These are phyloP conservation scores for Isurus oxyrinchus DNA, from an alignment of 2,113 vertebrate species.

Conservation along the genomic window DNA sequence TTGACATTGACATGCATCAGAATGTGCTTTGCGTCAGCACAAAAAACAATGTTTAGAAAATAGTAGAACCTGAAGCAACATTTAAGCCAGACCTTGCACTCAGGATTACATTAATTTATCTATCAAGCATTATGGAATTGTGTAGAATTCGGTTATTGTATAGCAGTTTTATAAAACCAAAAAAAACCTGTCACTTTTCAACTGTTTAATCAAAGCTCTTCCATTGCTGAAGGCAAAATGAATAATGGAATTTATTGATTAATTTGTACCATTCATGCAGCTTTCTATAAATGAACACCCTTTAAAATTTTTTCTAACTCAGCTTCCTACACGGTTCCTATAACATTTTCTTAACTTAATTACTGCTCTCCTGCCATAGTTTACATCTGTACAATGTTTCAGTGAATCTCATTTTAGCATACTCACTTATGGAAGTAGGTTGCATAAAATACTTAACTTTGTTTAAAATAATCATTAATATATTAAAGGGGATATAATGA, in stretches of 20 bases:
- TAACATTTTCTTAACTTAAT: slow-evolving; percentile 26
- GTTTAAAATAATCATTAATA: neutral
- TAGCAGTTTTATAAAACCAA: neutral
- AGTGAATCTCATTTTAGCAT: neutral
- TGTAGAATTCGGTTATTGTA: neutral
- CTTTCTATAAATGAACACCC: neutral
- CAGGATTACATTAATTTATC: neutral
- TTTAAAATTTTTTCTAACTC: neutral
- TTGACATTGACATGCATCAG: neutral
- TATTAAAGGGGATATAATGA: neutral
- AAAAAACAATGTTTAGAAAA: neutral
- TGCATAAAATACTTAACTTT: neutral
- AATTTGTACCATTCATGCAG: neutral
- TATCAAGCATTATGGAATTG: neutral
- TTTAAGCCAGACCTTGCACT: neutral
- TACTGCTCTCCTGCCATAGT: too few relatives aligned
- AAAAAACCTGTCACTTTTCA: neutral
- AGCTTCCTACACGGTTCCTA: neutral
- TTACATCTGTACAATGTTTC: neutral
- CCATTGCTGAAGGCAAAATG: slow-evolving; percentile 4
- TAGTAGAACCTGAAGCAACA: neutral
- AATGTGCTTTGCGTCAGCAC: neutral
- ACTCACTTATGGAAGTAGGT: neutral
- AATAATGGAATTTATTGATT: neutral
- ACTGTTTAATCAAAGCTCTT: neutral